Base-by-base conservation (phyloP, 1,140 invertebrate species). In the Sarcophaga peregrina region DNA sequence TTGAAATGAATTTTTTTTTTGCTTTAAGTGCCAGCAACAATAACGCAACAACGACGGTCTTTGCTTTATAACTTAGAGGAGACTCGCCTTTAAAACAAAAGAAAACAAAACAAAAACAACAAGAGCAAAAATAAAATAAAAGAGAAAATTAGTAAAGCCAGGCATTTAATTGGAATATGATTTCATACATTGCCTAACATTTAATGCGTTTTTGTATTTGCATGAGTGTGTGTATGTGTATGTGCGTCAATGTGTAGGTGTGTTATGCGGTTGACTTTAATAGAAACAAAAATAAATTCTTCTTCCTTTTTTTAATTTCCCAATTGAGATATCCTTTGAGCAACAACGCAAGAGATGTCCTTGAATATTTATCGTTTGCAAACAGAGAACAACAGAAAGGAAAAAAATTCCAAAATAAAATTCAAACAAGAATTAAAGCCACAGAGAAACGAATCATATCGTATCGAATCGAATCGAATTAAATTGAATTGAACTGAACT, bases 1-100 rank as follows among this genome's bases (percentile, higher is more conserved):
- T 75, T 48, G 25, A 74, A 73, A 82, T 15, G 54, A 13, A n/a
- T 58, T 58, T 13, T 58, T 58, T n/a, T n/a, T n/a, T n/a, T n/a
- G n/a, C 13, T 58, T 37, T 37, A 37, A 37, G 54, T 58, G 54
- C n/a, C 15, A n/a, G 11, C 15, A 58, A 58, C 15, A 5, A n/a
- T 58, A 58, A 13, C 25, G 1, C 25, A 37, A 37, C 25, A 37
- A 37, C 25, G 25, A 37, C 25, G 25, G 25, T 37, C 25, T 37
- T 37, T 37, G 4, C 1, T 37, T 37, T 37, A 37, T 37, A 37
- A 37, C 25, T n/a, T n/a, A n/a, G n/a, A 37, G 1, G 25, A n/a
- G 25, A 37, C 25, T 37, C 25, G 25, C 25, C 25, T 37, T 37
- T 37, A 37, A 37, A 37, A 37, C 25, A 37, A 37, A 37, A 45